phyloP scores from a whole-genome alignment of 2,888 invertebrate genomes.

The Patella caerulea region DNA sequence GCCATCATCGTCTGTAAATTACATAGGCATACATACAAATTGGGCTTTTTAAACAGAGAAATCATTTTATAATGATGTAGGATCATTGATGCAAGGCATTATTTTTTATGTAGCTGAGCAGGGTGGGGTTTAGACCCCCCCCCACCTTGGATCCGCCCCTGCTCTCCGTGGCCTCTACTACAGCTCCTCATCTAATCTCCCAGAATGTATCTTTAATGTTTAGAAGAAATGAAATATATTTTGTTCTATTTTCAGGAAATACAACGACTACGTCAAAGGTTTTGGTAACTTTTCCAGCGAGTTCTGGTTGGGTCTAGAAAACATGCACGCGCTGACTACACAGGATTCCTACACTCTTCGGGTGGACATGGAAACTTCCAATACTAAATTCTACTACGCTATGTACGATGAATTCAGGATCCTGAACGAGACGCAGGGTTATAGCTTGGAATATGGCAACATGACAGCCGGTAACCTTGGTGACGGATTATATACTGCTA shows the following conservation, averaged over 20 bases:
- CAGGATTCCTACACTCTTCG: constrained; percentile 37
- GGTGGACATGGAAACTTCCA: constrained; percentile 37
- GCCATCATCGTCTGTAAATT: too few species aligned
- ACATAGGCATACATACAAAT: too few species aligned
- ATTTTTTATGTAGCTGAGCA: too few species aligned
- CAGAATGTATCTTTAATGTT: too few species aligned
- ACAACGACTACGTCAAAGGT: constrained; percentile 84
- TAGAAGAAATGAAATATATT: too few species aligned
- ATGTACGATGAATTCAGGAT: constrained; percentile 35
- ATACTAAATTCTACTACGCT: constrained; percentile 39
- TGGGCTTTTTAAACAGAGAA: too few species aligned
- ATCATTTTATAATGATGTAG: too few species aligned
- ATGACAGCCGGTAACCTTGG: constrained; percentile 31
- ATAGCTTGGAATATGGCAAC: constrained; percentile 23
- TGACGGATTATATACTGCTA: constrained; percentile 30
- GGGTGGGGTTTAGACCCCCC: too few species aligned
- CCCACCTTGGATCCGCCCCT: too few species aligned
- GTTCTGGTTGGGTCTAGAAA: constrained; percentile 89
- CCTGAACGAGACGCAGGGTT: constrained; percentile 20
- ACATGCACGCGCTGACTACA: constrained; percentile 81
- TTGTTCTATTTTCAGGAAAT: constrained; percentile 75
- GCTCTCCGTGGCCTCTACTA: too few species aligned
- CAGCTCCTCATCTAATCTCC: too few species aligned
- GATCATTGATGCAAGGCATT: too few species aligned
- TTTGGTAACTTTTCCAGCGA: constrained; percentile 83